Conservation (phyloP, 2,113 vertebrate genomes). For the Alethe diademata region DNA sequence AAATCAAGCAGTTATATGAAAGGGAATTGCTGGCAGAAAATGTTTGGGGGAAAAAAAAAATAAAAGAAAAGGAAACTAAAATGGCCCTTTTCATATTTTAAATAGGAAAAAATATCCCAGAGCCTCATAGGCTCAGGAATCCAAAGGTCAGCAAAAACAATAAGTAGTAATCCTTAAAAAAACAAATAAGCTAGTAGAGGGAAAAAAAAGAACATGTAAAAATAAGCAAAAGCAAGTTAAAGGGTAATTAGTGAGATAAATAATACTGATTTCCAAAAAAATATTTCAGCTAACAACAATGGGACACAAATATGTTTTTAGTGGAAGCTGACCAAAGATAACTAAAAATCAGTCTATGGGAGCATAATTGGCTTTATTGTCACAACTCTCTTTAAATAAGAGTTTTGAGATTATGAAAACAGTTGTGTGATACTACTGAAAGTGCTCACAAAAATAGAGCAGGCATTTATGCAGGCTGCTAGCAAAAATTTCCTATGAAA, state of each 20-base stretch:
- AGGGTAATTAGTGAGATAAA: conserved; percentile 38
- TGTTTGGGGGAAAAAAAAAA: background rate
- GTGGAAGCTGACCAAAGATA: conserved; percentile 47
- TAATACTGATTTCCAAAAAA: conserved; percentile 20
- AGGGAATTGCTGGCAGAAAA: background rate
- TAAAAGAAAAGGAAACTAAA: background rate
- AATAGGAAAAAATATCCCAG: conserved; percentile 15
- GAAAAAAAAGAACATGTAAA: background rate
- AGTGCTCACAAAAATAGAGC: background rate
- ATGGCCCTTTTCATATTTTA: background rate
- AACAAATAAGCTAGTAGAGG: background rate
- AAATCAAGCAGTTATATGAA: background rate
- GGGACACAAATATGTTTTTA: conserved; percentile 22
- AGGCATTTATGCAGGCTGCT: background rate
- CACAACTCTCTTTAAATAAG: conserved; percentile 22
- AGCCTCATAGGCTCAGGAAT: background rate
- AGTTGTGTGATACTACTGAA: background rate
- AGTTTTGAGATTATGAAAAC: background rate
- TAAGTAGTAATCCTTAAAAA: conserved; percentile 34
- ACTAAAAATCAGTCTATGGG: conserved; percentile 9
- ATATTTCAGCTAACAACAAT: background rate
- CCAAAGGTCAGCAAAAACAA: conserved; percentile 16
- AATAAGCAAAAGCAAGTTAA: conserved; percentile 49
- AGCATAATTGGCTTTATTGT: conserved; percentile 3
- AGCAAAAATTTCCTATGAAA: background rate